Base-by-base conservation (phyloP, 2,797 vertebrate species). In the Remorina albescens region DNA sequence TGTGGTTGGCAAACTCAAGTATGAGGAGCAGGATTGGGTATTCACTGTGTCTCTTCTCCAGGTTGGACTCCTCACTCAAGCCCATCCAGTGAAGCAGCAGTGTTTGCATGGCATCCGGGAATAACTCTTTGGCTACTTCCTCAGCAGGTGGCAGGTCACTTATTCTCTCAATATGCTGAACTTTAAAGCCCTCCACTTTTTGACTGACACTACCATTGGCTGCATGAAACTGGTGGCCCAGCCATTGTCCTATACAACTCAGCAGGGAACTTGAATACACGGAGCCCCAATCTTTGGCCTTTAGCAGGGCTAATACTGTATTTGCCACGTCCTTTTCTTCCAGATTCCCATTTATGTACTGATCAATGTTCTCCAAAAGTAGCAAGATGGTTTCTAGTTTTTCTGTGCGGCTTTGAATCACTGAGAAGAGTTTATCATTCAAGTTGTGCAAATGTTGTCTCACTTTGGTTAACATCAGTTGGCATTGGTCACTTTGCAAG, bases 1-100 rank as follows among this genome's bases (percentile, higher is more conserved):
- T 96, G 67, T 95, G 95, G 84, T 96, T 96, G 25, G 94, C 95
- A 73, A 96, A 96, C 79, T 96, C 95, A 0, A 96, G 89, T 49
- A 96, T 96, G 1, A 96, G 94, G 5, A 96, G 93, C 72, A 96
- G 78, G 69, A 96, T 96, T 5, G 95, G 95, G 37, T 93, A 96
- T 86, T 96, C 95, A 12, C 94, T 95, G 62, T 78, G 94, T 64
- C 95, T 92, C 88, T 95, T 96, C 73, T 93, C 93, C 32, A 85
- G 23, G 1, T 86, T 84, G 6, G 91, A 86, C 50, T 94, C 93
- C 12, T 94, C 93, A 28, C 87, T 91, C 18, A 96, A 80, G 2
- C 95, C 95, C 95, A 96, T 96, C 95, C 95, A 96, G 72, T 95
- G 91, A 13, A 96, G 90, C 68, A 96, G 88, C 71, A 96, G 87